Base-by-base conservation (phyloP, 2,797 vertebrate genomes). In the Epinephelus coioides region DNA sequence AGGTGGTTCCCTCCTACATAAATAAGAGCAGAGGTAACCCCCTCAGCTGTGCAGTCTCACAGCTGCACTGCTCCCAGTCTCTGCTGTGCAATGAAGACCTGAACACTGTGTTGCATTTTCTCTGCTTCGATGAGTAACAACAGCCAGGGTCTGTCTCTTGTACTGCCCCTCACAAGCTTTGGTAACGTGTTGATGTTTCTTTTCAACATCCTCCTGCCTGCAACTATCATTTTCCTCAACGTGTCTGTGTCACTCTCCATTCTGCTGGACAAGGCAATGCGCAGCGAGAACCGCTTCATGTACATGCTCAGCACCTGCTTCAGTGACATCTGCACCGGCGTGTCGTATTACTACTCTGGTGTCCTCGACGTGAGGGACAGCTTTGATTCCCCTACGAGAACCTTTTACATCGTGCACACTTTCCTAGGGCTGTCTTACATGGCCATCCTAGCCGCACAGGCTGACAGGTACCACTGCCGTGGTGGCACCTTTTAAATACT, bases 301-400 rank as follows among this genome's bases (percentile, higher is more conserved):
- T 96, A 96, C 91, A 96, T 97, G 96, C 78, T 96, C 77, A 96
- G 95, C 89, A 95, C 95, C 13, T 96, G 96, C 70, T 10, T 93
- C 59, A 96, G 96, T 56, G 96, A 97, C 91, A 73, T 94, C 53
- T 95, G 96, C 77, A 88, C 92, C 0, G 96, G 96, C 2, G 89
- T 94, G 17, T 94, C 95, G 0, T 96, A 95, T 65, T 96, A 94
- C 70, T 96, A 96, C 49, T 90, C 80, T 0, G 95, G 95, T 0
- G 90, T 93, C 10, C 59, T 96, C 2, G 91, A 96, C 15, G 95
- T 96, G 14, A 86, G 66, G 17, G 96, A 96, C 12, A 67, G 0
- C 63, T 90, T 76, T 34, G 71, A 80, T 2, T 95, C 94, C 3
- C 94, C 95, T 0, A 94, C 82, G 0, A 84, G 87, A 74, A 96